Evolutionary conservation across 2,888 invertebrate genomes (phyloP), one percentile per base, ranked within the genome.

Genomic region (Cremastobaeus sp.): DNA sequence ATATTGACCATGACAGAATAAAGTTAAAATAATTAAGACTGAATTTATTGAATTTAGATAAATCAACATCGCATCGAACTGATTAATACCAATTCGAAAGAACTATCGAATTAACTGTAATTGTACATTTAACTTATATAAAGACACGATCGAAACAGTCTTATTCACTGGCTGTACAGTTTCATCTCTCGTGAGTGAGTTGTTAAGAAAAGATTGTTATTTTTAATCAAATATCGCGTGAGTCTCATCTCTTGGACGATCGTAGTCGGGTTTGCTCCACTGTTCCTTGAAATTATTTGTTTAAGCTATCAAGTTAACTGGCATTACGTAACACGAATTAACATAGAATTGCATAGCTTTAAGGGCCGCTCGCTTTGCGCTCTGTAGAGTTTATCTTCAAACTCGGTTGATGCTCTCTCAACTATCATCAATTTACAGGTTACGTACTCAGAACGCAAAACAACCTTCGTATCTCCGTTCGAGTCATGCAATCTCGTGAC

Each of bases 401-500:
- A 65, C 54, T 52, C 43, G 21, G 66, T 48, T 68, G 66, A 57
- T 43, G 66, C 32, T 57, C 41, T 57, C 48, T 48, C 30, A 50
- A 68, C 66, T 41, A 50, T 50, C 66, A 43, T 68, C 66, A 57
- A 68, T 57, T 57, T 57, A 25, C 57, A 41, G 34, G 50, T 68
- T 57, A 48, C 66, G 57, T 62, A n/a, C 35, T 15, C 18, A 15
- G 14, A 30, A 41, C 35, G 18, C 32, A 8, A 12, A 30, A 32
- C 41, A 57, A 57, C 39, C 68, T 59, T 59, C 59, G 47, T 30
- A 43, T 28, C 20, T 34, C 50, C 34, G 37, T 48, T 39, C 25
- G 47, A 59, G 50, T 34, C 52, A 45, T 45, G 52, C 59, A 59
- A 59, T 59, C 37, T 41, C 37, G 59, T 45, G 68, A 59, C 68